Conservation (phyloP, 2,797 vertebrate species). For the Melanotaenia trifasciata region DNA sequence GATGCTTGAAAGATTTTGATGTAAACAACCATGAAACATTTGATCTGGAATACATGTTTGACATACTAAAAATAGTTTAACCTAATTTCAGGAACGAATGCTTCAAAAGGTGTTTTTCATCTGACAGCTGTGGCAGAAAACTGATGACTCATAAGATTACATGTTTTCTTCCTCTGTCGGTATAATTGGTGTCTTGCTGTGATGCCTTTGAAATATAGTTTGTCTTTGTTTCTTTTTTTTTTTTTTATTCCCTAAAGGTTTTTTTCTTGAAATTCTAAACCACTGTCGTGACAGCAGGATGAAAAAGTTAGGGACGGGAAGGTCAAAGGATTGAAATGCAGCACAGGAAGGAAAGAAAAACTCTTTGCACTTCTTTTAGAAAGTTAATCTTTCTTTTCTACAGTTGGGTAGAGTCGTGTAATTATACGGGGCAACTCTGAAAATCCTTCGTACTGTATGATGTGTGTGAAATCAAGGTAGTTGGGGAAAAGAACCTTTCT, state of each 20-base stretch:
- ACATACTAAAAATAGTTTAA: conserved; percentile 39
- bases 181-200: conserved; percentile 36
- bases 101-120: conserved; percentile 24
- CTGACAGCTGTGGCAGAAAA: conserved; percentile 21
- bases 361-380: not conserved
- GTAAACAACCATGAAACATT: not conserved
- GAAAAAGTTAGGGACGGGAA: not conserved
- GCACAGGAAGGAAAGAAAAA: not conserved
- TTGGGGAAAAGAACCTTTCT: not conserved
- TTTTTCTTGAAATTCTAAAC: not conserved
- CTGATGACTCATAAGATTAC: conserved; percentile 12
- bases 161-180: conserved; percentile 16
- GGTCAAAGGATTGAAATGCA: conserved; percentile 11
- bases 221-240: not conserved
- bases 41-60: not conserved
- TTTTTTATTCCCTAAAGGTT: conserved; percentile 4
- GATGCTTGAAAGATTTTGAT: not conserved
- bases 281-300: not conserved
- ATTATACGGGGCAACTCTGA: not conserved
- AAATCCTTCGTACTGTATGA: conserved; percentile 4
- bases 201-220: conserved; percentile 7
- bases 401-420: not conserved
- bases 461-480: conserved; percentile 18
- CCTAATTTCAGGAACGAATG: conserved; percentile 5
- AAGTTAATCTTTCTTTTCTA: not conserved